Percentiles rank a stretch among this genome's conserved stretches.
Conservation (phyloP, 2,797 vertebrate species). For the Cirrhinus molitorella region DNA sequence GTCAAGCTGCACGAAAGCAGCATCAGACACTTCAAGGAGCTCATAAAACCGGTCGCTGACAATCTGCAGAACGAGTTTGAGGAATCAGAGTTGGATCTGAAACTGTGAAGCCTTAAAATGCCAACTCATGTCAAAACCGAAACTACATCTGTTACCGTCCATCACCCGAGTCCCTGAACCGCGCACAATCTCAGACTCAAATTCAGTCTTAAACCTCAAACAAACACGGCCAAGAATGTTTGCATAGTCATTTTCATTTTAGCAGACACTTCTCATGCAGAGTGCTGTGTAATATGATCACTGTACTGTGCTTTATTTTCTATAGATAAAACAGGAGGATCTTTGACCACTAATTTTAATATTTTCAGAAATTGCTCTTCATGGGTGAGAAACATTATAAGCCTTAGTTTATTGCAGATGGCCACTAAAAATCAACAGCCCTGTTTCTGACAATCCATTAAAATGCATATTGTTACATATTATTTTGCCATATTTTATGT, state of each 20-base stretch:
- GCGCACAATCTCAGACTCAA: background rate
- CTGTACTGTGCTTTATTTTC: background rate
- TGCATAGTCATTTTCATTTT: constrained; percentile 1
- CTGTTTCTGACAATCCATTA: background rate
- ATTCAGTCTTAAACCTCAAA: constrained; percentile 30
- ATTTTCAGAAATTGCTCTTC: background rate
- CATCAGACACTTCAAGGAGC: constrained; percentile 84
- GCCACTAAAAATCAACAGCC: background rate
- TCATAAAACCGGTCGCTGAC: constrained; percentile 68
- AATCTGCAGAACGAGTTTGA: constrained; percentile 52
- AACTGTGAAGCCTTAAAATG: constrained; percentile 27
- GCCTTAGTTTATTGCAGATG: background rate
- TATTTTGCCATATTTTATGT: background rate
- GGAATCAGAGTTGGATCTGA: constrained; percentile 54
- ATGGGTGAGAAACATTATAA: background rate
- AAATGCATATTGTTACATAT: background rate
- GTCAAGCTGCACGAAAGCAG: constrained; percentile 91
- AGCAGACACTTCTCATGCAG: background rate
- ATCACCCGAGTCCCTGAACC: background rate
- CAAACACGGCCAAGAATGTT: constrained; percentile 10
- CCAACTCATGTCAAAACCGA: background rate
- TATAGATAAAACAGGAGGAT: background rate
- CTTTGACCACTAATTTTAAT: background rate
- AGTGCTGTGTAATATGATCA: background rate
- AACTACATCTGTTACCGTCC: background rate